These are phyloP conservation scores for Meda fulgida DNA, from an alignment of 2,797 vertebrate genomes.

Conservation along the genomic window DNA sequence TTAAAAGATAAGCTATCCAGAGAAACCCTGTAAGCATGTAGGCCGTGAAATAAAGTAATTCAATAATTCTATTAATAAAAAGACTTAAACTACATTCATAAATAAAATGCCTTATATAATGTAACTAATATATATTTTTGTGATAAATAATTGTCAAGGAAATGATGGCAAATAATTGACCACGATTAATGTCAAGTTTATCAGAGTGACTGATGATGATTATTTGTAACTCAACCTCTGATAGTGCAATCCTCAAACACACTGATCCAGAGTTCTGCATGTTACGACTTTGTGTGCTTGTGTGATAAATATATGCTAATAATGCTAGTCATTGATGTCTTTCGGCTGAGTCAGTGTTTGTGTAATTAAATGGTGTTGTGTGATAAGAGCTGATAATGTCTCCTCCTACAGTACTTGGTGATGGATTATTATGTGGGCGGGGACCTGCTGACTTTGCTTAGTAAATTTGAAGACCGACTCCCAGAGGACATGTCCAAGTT, in stretches of 20 bases:
- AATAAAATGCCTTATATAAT: background rate
- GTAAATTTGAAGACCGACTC: constrained; percentile 96
- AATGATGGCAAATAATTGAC: background rate
- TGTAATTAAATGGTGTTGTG: constrained; percentile 16
- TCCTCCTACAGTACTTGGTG: constrained; percentile 84
- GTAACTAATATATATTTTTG: background rate
- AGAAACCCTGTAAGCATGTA: background rate
- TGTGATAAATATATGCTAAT: background rate
- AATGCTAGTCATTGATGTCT: background rate
- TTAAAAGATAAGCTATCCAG: background rate
- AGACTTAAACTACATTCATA: background rate
- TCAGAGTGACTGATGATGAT: background rate
- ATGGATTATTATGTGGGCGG: constrained; percentile 99
- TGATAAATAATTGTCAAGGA: background rate
- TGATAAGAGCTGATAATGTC: constrained; percentile 33
- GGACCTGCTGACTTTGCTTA: constrained; percentile 94
- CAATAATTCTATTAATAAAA: too few species aligned
- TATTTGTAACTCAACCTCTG: background rate
- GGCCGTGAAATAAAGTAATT: background rate
- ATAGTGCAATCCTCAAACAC: background rate
- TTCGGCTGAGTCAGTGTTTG: constrained; percentile 11
- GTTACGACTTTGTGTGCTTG: background rate
- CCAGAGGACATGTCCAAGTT: constrained; percentile 97
- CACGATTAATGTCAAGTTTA: background rate
- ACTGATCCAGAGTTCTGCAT: background rate